Percentiles rank a stretch among this genome's conserved stretches.
Conservation (phyloP, 1,140 invertebrate genomes). For the Papilio machaon region DNA sequence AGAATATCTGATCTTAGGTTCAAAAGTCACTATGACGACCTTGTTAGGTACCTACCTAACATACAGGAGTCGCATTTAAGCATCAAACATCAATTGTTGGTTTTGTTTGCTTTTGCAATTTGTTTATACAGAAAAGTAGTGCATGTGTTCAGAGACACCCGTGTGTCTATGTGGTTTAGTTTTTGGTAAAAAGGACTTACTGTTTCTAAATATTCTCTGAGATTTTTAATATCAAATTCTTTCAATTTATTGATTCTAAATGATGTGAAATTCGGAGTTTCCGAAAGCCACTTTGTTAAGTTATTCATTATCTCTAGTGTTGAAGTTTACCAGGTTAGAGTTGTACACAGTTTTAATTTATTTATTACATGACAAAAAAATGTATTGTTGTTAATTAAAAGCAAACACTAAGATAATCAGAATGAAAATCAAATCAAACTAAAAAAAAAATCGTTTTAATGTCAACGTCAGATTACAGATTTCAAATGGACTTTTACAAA, state of each 20-base stretch:
- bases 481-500: not conserved
- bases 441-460: not conserved
- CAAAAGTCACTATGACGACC: too few species aligned
- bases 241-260: conserved; percentile 81
- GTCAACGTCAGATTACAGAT: not conserved
- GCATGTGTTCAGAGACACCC: too few species aligned
- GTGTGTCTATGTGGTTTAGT: too few species aligned
- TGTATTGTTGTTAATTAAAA: too few species aligned
- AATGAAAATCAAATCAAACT: not conserved
- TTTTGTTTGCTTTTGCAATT: too few species aligned
- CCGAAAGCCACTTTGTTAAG: conserved; percentile 81
- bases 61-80: too few species aligned
- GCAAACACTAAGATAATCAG: too few species aligned
- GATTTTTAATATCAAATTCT: conserved; percentile 58
- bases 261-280: conserved; percentile 83
- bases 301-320: conserved; percentile 24
- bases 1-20: not conserved
- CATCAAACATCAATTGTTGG: too few species aligned
- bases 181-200: conserved; percentile 48
- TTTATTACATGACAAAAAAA: not conserved
- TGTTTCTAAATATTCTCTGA: conserved; percentile 53
- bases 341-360: not conserved
- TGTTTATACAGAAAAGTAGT: too few species aligned
- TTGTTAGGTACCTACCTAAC: too few species aligned
- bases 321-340: not conserved